Conservation (phyloP, 2,888 invertebrate species). For the Apamea monoglypha region DNA sequence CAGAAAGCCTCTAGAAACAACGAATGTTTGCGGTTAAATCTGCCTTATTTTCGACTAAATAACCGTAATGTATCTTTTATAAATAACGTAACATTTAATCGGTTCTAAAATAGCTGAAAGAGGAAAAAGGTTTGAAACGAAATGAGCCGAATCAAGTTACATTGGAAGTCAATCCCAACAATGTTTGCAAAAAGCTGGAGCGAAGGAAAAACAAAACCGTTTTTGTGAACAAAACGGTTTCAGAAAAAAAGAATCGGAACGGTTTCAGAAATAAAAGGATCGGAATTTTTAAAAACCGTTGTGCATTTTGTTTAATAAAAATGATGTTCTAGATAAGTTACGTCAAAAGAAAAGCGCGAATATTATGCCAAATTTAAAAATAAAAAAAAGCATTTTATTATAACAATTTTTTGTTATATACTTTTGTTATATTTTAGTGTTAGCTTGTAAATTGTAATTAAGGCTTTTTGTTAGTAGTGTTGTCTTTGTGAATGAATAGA, state of each 20-base stretch:
- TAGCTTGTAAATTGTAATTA: not conserved
- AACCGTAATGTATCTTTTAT: not conserved
- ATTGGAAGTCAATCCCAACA: constrained; percentile 14
- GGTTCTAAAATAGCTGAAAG: constrained; percentile 9
- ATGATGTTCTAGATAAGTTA: not conserved
- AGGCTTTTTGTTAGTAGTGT: not conserved
- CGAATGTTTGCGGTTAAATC: too few relatives aligned
- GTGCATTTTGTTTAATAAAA: not conserved
- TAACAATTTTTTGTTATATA: too few relatives aligned
- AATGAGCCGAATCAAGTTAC: constrained; percentile 33
- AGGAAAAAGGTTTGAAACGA: constrained; percentile 19
- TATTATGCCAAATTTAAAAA: not conserved
- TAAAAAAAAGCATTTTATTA: too few relatives aligned
- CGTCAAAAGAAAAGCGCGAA: not conserved
- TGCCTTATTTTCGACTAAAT: not conserved
- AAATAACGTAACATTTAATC: constrained; percentile 14
- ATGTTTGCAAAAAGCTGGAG: not conserved
- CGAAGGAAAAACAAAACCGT: constrained; percentile 1
- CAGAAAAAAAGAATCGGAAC: not conserved
- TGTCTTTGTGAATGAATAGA: not conserved
- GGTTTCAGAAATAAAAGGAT: not conserved
- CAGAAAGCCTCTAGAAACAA: not conserved
- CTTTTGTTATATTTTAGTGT: not conserved
- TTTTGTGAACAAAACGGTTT: constrained; percentile 9
- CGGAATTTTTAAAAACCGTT: not conserved